Evolutionary conservation across 2,113 vertebrate species (phyloP).

Genomic region (Prochilodus magdalenae): DNA sequence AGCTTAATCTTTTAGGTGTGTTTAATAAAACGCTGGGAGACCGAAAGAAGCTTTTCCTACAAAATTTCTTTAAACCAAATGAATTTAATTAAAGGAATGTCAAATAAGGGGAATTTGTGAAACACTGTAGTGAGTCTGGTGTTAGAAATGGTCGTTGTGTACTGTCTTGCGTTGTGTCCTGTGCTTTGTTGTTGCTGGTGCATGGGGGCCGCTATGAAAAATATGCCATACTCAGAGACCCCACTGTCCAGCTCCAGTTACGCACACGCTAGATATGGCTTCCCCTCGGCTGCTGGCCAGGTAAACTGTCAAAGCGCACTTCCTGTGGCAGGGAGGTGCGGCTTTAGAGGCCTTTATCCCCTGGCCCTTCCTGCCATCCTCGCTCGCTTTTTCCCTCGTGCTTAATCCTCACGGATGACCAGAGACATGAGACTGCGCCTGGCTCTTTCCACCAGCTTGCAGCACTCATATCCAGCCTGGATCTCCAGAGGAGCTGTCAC

Average conservation of each 20-base stretch:
- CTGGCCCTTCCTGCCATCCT: conserved; percentile 27
- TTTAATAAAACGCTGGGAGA: not conserved
- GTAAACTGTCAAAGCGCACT: conserved; percentile 71
- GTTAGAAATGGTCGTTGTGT: not conserved
- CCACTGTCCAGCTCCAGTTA: conserved; percentile 57
- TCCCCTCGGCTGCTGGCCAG: conserved; percentile 61
- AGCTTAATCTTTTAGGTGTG: too few species aligned
- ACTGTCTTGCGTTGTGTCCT: conserved; percentile 13
- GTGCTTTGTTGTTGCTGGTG: conserved; percentile 22
- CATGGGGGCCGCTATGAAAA: conserved; percentile 36
- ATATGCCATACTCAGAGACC: conserved; percentile 47
- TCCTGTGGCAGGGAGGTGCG: conserved; percentile 54
- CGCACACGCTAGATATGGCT: conserved; percentile 54
- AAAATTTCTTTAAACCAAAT: too few species aligned
- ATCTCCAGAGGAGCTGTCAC: conserved; percentile 35
- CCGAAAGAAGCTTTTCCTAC: too few species aligned
- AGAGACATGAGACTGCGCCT: conserved; percentile 37
- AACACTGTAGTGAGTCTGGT: not conserved
- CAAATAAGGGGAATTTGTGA: not conserved
- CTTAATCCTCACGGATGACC: conserved; percentile 54
- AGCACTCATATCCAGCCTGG: conserved; percentile 29
- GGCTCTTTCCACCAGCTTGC: conserved; percentile 26
- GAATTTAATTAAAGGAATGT: too few species aligned
- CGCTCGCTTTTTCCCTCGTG: conserved; percentile 24
- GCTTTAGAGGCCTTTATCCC: conserved; percentile 56